These are phyloP conservation scores for Idaea straminata DNA, from an alignment of 2,888 invertebrate species.

Conservation along the genomic window DNA sequence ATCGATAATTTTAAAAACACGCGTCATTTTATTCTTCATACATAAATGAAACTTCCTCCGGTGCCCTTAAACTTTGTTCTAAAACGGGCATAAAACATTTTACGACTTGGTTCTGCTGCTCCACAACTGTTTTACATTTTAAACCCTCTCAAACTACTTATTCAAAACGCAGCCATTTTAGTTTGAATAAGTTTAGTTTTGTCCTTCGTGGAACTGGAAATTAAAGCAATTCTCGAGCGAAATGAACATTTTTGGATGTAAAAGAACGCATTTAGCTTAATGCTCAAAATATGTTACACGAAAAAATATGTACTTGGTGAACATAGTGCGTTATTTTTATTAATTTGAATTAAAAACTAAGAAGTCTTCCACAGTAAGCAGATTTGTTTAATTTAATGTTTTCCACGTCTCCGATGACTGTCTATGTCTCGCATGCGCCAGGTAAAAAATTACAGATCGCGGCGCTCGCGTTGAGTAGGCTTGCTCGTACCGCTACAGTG, in stretches of 20 bases:
- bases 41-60: conserved; percentile 18
- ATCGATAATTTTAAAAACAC: not conserved
- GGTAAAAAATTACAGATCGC: conserved; percentile 15
- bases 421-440: conserved; percentile 3
- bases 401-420: not conserved
- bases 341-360: not conserved
- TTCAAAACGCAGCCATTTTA: not conserved
- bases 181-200: not conserved
- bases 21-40: not conserved
- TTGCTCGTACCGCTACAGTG: conserved; percentile 31
- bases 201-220: not conserved
- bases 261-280: not conserved
- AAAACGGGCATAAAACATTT: conserved; percentile 23
- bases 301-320: not conserved
- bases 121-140: conserved; percentile 20
- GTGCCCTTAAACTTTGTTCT: conserved; percentile 25
- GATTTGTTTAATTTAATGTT: not conserved
- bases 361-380: not conserved
- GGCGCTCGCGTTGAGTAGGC: conserved; percentile 22
- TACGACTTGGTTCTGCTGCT: conserved; percentile 26
- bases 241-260: not conserved
- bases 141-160: conserved; percentile 1
- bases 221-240: not conserved
- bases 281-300: not conserved
- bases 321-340: not conserved